Evolutionary conservation across 2,888 invertebrate species (phyloP).

Genomic region (Pteria penguin): DNA sequence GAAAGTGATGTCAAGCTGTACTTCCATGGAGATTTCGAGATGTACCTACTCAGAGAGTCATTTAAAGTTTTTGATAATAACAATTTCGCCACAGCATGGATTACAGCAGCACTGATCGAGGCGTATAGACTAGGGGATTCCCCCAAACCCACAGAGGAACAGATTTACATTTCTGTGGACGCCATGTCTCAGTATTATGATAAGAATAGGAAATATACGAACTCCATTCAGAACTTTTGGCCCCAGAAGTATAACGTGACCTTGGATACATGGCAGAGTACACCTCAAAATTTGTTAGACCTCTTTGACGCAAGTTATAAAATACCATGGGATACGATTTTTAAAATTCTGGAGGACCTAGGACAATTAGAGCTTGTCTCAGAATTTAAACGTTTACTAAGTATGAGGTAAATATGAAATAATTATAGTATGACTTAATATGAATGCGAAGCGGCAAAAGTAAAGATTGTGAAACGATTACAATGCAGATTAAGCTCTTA

Average conservation of each 20-base stretch:
- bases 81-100: constrained; percentile 74
- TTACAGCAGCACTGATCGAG: constrained; percentile 66
- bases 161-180: constrained; percentile 45
- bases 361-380: background rate
- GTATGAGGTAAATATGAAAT: too few species aligned
- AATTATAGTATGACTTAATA: too few species aligned
- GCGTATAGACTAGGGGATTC: constrained; percentile 58
- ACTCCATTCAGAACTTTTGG: constrained; percentile 66
- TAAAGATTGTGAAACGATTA: too few species aligned
- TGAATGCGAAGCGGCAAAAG: too few species aligned
- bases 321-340: constrained; percentile 17
- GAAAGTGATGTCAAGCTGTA: constrained; percentile 69
- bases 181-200: constrained; percentile 54
- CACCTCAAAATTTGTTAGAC: constrained; percentile 56
- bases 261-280: constrained; percentile 30
- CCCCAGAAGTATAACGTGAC: constrained; percentile 52
- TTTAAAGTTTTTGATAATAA: constrained; percentile 71
- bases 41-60: constrained; percentile 59
- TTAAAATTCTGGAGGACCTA: background rate
- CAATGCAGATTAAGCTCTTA: too few species aligned
- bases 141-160: constrained; percentile 42
- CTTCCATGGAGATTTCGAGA: constrained; percentile 63
- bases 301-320: constrained; percentile 32
- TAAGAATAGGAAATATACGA: constrained; percentile 51
- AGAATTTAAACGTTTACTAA: background rate